Conservation (phyloP, 2,797 vertebrate species). For the Gallirallus australis region DNA sequence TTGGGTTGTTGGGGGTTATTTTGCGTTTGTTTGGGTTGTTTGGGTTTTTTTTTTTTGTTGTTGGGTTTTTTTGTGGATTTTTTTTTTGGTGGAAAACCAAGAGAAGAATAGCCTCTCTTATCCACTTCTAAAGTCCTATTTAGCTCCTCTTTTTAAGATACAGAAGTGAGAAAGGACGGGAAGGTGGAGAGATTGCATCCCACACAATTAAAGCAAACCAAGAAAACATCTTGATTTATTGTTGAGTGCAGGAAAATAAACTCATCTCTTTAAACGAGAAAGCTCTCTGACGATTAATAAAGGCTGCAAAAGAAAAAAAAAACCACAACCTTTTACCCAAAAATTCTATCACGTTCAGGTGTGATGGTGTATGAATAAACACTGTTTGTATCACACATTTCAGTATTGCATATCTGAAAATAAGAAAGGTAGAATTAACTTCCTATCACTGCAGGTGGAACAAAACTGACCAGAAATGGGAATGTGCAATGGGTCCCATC, state of each 20-base stretch:
- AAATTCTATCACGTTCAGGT: background rate
- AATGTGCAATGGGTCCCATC: rapidly evolving
- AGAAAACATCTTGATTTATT: background rate
- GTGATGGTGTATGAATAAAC: background rate
- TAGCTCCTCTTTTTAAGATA: background rate
- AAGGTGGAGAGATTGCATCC: background rate
- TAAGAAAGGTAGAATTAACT: background rate
- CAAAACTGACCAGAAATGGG: background rate
- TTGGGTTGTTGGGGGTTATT: too few species aligned
- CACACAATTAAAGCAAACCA: background rate
- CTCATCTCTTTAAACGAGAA: background rate
- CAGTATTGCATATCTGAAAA: background rate
- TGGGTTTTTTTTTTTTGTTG: too few species aligned
- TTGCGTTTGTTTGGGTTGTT: too few species aligned
- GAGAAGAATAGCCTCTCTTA: background rate
- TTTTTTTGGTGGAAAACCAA: background rate
- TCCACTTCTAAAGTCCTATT: background rate
- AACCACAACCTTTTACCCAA: background rate
- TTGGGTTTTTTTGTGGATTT: background rate
- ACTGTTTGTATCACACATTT: background rate
- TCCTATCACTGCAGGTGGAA: background rate
- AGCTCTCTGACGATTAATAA: background rate
- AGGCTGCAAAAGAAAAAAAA: background rate
- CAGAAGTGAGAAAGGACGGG: background rate
- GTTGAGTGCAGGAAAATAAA: background rate